Evolutionary conservation across 2,113 vertebrate genomes (phyloP).

Genomic region (Mustela nigripes): DNA sequence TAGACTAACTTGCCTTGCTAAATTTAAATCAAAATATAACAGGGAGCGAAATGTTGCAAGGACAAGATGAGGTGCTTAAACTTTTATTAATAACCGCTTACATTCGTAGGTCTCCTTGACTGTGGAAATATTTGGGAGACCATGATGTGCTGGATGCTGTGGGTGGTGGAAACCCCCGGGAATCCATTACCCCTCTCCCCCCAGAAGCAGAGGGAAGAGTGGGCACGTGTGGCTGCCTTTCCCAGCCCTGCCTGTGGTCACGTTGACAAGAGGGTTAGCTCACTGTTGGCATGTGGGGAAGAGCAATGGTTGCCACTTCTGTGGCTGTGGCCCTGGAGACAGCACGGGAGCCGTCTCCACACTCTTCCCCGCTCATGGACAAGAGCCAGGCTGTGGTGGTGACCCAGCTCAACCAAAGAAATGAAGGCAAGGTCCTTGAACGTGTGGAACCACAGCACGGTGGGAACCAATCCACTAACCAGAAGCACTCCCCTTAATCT

Average conservation of each 20-base stretch:
- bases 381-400: not conserved
- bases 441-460: not conserved
- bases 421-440: not conserved
- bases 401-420: not conserved
- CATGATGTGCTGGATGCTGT: not conserved
- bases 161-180: not conserved
- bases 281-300: not conserved
- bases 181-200: not conserved
- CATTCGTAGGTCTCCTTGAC: not conserved
- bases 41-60: not conserved
- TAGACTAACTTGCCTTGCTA: conserved; percentile 60
- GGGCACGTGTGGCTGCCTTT: not conserved
- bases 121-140: not conserved
- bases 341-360: not conserved
- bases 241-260: not conserved
- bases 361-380: too few species aligned
- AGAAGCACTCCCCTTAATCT: not conserved
- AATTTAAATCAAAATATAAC: conserved; percentile 65
- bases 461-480: not conserved
- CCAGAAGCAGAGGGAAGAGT: not conserved
- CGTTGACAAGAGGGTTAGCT: not conserved
- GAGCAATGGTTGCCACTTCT: not conserved
- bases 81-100: not conserved
- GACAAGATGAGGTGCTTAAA: conserved; percentile 20
- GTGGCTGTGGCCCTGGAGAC: too few species aligned